Conservation (phyloP, 2,113 vertebrate species). For the Thalassarche chlororhynchos region DNA sequence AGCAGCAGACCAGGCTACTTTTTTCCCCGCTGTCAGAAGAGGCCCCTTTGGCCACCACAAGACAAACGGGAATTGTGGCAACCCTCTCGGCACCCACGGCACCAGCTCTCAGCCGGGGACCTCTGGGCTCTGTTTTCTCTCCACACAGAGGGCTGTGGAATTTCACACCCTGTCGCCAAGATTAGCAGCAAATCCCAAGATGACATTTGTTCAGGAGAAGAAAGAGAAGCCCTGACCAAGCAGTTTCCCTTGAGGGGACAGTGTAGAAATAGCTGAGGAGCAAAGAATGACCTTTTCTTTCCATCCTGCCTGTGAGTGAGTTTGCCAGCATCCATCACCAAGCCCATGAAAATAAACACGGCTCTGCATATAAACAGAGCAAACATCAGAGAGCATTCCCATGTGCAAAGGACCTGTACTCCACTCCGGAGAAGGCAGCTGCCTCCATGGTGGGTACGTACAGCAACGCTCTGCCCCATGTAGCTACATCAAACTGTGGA, state of each 20-base stretch:
- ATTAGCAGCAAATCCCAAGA: constrained; percentile 33
- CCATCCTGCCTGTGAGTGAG: background rate
- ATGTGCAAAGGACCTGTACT: background rate
- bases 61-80: background rate
- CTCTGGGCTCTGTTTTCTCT: background rate
- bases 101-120: background rate
- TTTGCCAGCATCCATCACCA: constrained; percentile 54
- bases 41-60: background rate
- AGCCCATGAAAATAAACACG: constrained; percentile 28
- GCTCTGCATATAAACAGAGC: constrained; percentile 10
- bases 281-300: constrained; percentile 62
- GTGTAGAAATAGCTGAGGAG: constrained; percentile 36
- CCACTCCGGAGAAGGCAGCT: background rate
- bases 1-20: background rate
- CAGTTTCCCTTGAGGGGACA: background rate
- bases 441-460: background rate
- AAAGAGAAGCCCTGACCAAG: constrained; percentile 48
- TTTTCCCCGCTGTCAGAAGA: background rate
- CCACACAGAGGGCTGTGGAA: constrained; percentile 23
- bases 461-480: background rate
- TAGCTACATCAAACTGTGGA: background rate
- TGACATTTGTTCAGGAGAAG: constrained; percentile 17
- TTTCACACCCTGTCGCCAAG: constrained; percentile 57
- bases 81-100: background rate
- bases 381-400: constrained; percentile 8